phyloP scores from a whole-genome alignment of 1,140 invertebrate genomes.

The Mercenaria mercenaria region DNA sequence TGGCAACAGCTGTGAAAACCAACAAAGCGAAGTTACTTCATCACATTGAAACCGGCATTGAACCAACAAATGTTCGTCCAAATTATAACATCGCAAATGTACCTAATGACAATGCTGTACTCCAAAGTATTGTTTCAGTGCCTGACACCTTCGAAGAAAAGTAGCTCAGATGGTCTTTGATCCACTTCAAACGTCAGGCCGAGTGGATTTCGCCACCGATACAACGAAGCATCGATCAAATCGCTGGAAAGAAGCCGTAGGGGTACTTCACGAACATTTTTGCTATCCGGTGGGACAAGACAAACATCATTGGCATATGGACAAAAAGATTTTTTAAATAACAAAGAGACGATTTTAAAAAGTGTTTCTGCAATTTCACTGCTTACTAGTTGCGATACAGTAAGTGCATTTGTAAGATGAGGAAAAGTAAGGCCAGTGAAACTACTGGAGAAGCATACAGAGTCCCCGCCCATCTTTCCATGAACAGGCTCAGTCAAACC shows the following conservation, averaged over 20 bases:
- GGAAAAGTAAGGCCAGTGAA: background rate
- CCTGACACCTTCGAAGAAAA: background rate
- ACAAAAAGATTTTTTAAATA: background rate
- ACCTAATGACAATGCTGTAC: background rate
- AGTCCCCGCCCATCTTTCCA: background rate
- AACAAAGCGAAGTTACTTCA: slow-evolving; percentile 49
- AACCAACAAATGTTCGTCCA: background rate
- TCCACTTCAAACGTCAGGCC: no score
- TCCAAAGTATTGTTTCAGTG: background rate
- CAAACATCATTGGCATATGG: background rate
- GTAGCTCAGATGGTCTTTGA: no score
- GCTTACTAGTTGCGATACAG: background rate
- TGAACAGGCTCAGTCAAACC: no score
- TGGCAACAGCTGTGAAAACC: slow-evolving; percentile 48
- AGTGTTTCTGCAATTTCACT: background rate
- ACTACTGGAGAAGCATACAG: background rate
- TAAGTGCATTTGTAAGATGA: background rate
- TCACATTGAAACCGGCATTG: slow-evolving; percentile 17
- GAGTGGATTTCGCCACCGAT: no score
- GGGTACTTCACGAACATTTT: no score
- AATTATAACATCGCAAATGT: background rate
- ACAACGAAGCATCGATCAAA: no score
- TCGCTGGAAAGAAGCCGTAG: no score
- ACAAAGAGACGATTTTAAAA: background rate
- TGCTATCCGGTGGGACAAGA: no score